Base-by-base conservation (phyloP, 2,797 vertebrate species). In the Otolemur crassicaudatus region DNA sequence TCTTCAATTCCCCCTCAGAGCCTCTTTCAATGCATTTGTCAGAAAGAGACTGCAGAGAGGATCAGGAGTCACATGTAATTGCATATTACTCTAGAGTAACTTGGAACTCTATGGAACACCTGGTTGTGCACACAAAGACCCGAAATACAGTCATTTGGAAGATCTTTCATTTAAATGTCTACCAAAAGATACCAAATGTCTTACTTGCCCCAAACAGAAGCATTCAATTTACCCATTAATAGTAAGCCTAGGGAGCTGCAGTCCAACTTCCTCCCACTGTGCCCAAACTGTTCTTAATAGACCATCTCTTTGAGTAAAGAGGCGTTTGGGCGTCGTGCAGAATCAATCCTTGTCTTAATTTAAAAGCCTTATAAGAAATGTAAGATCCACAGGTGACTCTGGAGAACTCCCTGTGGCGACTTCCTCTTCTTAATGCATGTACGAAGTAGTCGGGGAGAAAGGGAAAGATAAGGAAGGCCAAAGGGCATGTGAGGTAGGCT, bases 291-390 rank as follows among this genome's bases (percentile, higher is more conserved):
- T 95, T 95, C 85, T 95, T 94, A 96, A 95, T 63, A 95, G 85
- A 91, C 72, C 77, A 86, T 90, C 81, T 94, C 77, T 97, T 90
- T 96, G 93, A 91, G 79, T 90, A 85, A 94, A 94, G 75, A 95
- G 31, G 86, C 89, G 85, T 95, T 93, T 76, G 85, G 77, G 49
- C 77, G 0, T 79, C 91, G 88, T 63, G 73, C 69, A 90, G 93
- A 96, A 96, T 96, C 85, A 93, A 95, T 94, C 92, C 56, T 96
- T 87, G n/a, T 58, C 65, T 96, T 95, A 89, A 97, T 91, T 91
- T 96, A 96, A 96, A 89, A 94, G 49, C 19, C 27, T 94, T 97
- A 23, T 40, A 77, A 96, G 79, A 96, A 97, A 63, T 89, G 80
- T 81, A 96, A 95, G 40, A 95, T 92, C 82, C 58, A 7, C 86